A percentile compares a stretch with the other conserved stretches of the same genome.
phyloP scores from a whole-genome alignment of 1,140 invertebrate genomes.

The Heterodera carotae region DNA sequence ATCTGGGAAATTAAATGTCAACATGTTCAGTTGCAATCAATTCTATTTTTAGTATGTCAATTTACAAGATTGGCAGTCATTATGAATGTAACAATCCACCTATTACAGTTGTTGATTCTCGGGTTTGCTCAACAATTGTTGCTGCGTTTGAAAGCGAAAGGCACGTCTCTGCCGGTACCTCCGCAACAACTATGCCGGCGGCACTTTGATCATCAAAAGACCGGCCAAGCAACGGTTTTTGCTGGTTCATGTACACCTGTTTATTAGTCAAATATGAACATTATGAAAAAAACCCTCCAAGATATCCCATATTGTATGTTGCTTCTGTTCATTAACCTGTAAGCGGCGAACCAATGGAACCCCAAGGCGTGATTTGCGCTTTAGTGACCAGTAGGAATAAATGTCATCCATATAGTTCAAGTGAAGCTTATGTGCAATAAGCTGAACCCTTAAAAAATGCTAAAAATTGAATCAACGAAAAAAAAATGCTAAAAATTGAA shows the following conservation, averaged over 20 bases:
- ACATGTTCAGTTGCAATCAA: too few relatives aligned
- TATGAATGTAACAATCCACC: too few relatives aligned
- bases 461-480: background rate
- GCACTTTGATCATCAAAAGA: background rate
- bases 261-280: background rate
- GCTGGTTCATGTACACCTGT: slow-evolving; percentile 29
- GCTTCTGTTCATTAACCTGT: slow-evolving; percentile 62
- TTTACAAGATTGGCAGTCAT: too few relatives aligned
- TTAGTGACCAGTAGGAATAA: slow-evolving; percentile 79
- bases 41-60: too few relatives aligned
- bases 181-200: background rate
- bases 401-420: slow-evolving; percentile 43
- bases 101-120: background rate
- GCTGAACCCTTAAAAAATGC: slow-evolving; percentile 38
- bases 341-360: slow-evolving; percentile 83
- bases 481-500: too few relatives aligned
- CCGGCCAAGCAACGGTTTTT: slow-evolving; percentile 14
- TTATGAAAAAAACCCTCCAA: background rate
- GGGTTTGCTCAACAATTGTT: background rate
- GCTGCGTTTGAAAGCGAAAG: background rate
- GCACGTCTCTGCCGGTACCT: too few relatives aligned
- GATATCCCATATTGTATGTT: too few relatives aligned
- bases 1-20: too few relatives aligned
- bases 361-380: slow-evolving; percentile 90
- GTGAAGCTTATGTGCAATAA: slow-evolving; percentile 39